Percentiles rank a stretch among this genome's conserved stretches.
These are phyloP conservation scores for Akabosia matsudoensis DNA, from an alignment of 1,140 invertebrate genomes.

Conservation along the genomic window DNA sequence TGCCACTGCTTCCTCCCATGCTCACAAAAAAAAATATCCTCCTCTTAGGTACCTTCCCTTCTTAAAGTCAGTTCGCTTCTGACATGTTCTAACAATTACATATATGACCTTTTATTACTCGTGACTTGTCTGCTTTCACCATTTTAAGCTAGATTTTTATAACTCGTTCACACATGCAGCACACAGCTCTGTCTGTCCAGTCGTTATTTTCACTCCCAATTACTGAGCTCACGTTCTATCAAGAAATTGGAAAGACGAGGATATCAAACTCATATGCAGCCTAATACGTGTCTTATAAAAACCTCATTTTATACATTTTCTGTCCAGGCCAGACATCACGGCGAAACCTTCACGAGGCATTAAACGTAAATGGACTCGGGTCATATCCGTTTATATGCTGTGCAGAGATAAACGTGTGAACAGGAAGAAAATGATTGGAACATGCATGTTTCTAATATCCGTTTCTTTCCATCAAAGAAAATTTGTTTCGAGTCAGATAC, in stretches of 20 bases:
- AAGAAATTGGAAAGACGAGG: no score
- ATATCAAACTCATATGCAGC: no score
- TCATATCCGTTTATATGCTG: no score
- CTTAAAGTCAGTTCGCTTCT: background rate
- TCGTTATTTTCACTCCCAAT: no score
- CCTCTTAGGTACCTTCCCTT: background rate
- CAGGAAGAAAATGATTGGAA: background rate
- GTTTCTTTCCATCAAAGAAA: background rate
- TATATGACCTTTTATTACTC: constrained; percentile 2
- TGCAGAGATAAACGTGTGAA: background rate
- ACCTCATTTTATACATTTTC: no score
- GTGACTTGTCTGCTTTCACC: background rate
- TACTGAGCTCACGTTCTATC: no score
- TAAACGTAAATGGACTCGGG: no score
- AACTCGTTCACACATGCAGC: background rate
- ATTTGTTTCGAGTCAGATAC: no score
- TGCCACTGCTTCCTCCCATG: constrained; percentile 23
- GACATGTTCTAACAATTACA: background rate
- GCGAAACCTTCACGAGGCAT: no score
- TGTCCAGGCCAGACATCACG: no score
- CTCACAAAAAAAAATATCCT: constrained; percentile 22
- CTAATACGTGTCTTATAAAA: no score
- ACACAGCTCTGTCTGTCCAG: no score
- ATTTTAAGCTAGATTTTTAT: background rate
- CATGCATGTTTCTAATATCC: background rate